A percentile compares a stretch with the other conserved stretches of the same genome.
Evolutionary conservation across 2,113 vertebrate species (phyloP).

Genomic region (Origma solitaria): DNA sequence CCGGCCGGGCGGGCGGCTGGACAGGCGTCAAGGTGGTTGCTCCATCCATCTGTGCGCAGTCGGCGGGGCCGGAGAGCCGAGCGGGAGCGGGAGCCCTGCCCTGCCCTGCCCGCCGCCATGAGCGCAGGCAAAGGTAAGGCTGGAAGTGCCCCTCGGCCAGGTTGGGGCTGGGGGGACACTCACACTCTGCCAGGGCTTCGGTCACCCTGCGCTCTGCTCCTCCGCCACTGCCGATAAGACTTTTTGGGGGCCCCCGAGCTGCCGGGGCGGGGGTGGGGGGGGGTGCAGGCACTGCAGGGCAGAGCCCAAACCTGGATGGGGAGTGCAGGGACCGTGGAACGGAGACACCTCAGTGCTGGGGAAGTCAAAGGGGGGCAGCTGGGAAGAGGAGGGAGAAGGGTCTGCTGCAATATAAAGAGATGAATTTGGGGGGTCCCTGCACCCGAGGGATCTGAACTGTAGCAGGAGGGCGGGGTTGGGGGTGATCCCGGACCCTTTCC

Average conservation of each 20-base stretch:
- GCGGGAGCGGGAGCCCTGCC: background rate
- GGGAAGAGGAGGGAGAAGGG: background rate
- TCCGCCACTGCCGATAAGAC: rapidly evolving
- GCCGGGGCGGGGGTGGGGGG: background rate
- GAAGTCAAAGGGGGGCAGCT: background rate
- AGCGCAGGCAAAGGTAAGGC: constrained; percentile 67
- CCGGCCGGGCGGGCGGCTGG: constrained; percentile 16
- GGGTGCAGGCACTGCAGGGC: background rate
- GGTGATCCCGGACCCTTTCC: rapidly evolving
- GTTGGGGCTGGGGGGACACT: background rate
- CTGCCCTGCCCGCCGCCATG: constrained; percentile 35
- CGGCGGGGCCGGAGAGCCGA: constrained; percentile 41
- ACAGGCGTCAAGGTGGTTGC: constrained; percentile 62
- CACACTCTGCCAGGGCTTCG: background rate
- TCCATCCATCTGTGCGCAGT: constrained; percentile 35
- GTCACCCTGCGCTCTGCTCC: background rate
- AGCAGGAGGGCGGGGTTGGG: rapidly evolving
- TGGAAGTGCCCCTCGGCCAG: background rate
- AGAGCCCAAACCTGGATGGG: background rate
- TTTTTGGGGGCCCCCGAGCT: rapidly evolving
- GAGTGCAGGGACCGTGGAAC: background rate
- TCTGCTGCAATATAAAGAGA: background rate
- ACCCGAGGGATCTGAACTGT: background rate
- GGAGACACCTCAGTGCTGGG: rapidly evolving
- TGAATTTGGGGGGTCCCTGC: background rate